Evolutionary conservation across 2,113 vertebrate species (phyloP).

Genomic region (Apteryx mantelli): DNA sequence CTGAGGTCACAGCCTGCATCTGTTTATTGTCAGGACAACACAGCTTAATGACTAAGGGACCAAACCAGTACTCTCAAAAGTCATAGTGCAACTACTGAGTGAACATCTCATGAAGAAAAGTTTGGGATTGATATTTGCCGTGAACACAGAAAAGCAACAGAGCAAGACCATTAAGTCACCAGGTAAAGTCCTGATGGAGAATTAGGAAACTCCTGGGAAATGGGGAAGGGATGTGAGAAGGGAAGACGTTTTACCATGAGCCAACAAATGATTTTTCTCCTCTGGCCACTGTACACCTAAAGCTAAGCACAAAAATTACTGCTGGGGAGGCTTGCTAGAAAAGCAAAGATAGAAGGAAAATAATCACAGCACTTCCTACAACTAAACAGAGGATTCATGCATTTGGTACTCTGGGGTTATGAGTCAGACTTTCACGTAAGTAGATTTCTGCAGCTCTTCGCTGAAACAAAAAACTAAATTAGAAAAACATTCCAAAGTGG

Average conservation of each 20-base stretch:
- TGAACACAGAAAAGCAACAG: rapidly evolving
- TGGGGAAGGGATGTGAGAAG: not conserved
- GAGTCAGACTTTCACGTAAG: not conserved
- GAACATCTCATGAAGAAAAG: not conserved
- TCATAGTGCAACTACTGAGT: not conserved
- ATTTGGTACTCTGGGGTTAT: not conserved
- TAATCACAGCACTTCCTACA: not conserved
- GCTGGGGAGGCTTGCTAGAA: not conserved
- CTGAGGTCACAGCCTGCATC: not conserved
- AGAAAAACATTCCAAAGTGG: not conserved
- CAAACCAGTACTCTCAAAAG: not conserved
- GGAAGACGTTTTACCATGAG: not conserved
- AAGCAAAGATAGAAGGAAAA: not conserved
- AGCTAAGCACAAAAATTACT: not conserved
- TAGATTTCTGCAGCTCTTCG: not conserved
- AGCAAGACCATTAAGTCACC: not conserved
- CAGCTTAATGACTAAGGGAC: not conserved
- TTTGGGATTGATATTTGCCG: not conserved
- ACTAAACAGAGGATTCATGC: not conserved
- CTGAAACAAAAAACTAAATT: not conserved
- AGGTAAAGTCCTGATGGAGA: not conserved
- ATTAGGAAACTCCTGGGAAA: not conserved
- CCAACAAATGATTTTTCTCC: not conserved
- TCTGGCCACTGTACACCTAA: not conserved
- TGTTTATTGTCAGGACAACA: not conserved